Evolutionary conservation across 2,888 invertebrate species (phyloP).

Genomic region (Cerceris ruficornis): DNA sequence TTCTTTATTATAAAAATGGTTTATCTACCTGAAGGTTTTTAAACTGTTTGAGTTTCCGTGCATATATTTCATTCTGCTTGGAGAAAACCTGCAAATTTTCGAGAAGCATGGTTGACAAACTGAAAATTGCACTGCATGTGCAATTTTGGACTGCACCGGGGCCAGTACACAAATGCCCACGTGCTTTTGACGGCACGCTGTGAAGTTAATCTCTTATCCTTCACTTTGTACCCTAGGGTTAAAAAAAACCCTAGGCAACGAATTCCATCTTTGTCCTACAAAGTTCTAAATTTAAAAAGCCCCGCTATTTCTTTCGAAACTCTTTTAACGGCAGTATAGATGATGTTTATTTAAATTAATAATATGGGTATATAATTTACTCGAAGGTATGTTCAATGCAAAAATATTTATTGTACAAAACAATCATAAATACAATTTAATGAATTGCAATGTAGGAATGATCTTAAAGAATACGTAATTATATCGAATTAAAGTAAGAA

Average conservation of each 20-base stretch:
- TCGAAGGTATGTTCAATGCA: no score
- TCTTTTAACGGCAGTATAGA: no score
- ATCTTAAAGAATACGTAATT: slow-evolving; percentile 6
- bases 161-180: slow-evolving; percentile 22
- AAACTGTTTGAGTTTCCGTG: slow-evolving; percentile 6
- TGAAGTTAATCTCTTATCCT: background rate
- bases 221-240: background rate
- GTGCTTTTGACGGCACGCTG: slow-evolving; percentile 21
- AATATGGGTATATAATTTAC: no score
- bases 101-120: slow-evolving; percentile 24
- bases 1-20: background rate
- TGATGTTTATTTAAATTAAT: no score
- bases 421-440: no score
- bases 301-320: no score
- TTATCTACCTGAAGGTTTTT: slow-evolving; percentile 9
- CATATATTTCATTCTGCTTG: slow-evolving; percentile 13
- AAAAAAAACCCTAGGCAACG: background rate
- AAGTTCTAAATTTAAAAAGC: no score
- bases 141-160: background rate
- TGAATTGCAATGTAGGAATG: background rate
- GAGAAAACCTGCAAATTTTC: slow-evolving; percentile 19
- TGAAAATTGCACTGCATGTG: slow-evolving; percentile 19
- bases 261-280: no score
- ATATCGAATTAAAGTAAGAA: slow-evolving; percentile 69
- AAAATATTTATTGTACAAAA: background rate